Percentiles rank a stretch among this genome's conserved stretches.
These are phyloP conservation scores for Leptosomus discolor DNA, from an alignment of 2,113 vertebrate species.

Conservation along the genomic window DNA sequence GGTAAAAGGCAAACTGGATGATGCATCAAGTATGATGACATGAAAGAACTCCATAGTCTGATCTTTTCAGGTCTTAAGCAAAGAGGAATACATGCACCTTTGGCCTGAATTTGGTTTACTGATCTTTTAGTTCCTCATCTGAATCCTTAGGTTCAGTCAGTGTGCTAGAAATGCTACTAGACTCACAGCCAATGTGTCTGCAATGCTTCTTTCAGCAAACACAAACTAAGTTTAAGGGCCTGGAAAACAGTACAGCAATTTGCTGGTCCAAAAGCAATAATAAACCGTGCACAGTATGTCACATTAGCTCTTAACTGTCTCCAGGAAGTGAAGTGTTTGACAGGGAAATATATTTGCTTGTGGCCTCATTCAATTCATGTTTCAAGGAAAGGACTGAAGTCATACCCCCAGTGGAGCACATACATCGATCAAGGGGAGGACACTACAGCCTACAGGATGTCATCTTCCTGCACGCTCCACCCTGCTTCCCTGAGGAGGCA, in stretches of 20 bases:
- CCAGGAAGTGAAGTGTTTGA: conserved; percentile 56
- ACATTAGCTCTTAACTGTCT: conserved; percentile 38
- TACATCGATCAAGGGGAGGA: background rate
- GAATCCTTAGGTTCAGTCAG: background rate
- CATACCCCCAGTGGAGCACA: background rate
- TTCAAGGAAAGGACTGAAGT: conserved; percentile 52
- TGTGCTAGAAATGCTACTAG: background rate
- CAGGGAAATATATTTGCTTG: conserved; percentile 48
- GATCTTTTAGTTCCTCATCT: background rate
- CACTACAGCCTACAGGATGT: background rate
- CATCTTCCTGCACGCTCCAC: background rate
- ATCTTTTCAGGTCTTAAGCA: background rate
- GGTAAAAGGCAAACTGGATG: background rate
- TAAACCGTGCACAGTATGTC: background rate
- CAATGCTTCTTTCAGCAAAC: conserved; percentile 32
- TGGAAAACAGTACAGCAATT: conserved; percentile 4
- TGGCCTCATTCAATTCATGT: conserved; percentile 41
- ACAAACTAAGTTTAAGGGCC: conserved; percentile 1
- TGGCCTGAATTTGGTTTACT: background rate
- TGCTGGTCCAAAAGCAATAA: conserved; percentile 1
- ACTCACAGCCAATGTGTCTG: background rate
- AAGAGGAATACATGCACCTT: background rate
- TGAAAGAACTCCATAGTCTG: background rate
- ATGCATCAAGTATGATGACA: background rate
- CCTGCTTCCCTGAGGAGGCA: background rate